phyloP scores from a whole-genome alignment of 1,140 invertebrate species.

The Oedothorax gibbosus region DNA sequence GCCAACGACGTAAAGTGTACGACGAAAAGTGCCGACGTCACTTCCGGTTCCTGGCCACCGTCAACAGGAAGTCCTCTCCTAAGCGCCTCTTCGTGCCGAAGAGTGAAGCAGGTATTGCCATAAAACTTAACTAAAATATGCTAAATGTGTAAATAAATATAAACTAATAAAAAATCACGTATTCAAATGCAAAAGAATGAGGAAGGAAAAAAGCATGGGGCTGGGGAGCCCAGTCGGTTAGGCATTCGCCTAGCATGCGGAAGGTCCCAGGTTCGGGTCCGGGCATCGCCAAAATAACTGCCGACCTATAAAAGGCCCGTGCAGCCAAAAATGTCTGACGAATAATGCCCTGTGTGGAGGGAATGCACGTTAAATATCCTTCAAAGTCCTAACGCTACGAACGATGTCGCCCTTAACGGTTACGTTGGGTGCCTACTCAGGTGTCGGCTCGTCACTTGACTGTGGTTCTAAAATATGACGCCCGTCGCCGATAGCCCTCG shows the following conservation, averaged over 20 bases:
- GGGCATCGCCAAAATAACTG: too few relatives aligned
- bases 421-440: too few relatives aligned
- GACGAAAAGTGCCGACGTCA: constrained; percentile 56
- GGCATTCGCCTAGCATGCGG: too few relatives aligned
- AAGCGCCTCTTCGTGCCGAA: constrained; percentile 52
- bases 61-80: constrained; percentile 65
- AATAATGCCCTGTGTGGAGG: too few relatives aligned
- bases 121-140: neutral
- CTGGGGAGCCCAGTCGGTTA: neutral
- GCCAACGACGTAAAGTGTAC: constrained; percentile 34
- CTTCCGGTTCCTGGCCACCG: constrained; percentile 63
- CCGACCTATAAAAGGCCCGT: too few relatives aligned
- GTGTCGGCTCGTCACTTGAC: too few relatives aligned
- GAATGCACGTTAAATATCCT: too few relatives aligned
- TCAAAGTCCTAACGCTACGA: too few relatives aligned
- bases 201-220: neutral
- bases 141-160: neutral
- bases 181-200: neutral
- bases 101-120: constrained; percentile 43
- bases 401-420: too few relatives aligned
- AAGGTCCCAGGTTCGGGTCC: too few relatives aligned
- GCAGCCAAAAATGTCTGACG: too few relatives aligned
- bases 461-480: too few relatives aligned
- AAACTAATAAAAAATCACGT: neutral
- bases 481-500: neutral